Evolutionary conservation across 92 coral and sea anemone species (phyloP), one percentile per base, ranked within the genome.

Genomic region (Virgularia gustaviana): DNA sequence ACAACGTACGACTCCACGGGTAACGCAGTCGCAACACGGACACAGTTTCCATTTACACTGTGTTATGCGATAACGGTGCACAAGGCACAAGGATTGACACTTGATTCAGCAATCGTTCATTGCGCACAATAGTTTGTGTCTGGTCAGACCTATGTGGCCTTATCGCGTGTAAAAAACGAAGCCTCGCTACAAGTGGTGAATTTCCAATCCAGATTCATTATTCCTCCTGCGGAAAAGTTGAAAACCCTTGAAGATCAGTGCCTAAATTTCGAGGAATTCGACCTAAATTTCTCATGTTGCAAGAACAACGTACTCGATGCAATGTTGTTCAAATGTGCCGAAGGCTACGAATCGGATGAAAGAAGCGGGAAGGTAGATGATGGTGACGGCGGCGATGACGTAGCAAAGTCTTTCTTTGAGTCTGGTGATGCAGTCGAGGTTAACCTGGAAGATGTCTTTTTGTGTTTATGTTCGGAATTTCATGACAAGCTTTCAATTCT

Each of bases 41-140:
- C 42, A 25, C 83, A 78, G 19, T 70, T 68, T 31, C 83, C 83
- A 12, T 6, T 79, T 35, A 36, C 49, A 25, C 63, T 66, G n/a
- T 45, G 54, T 25, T 71, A 71, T 42, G 83, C 64, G 22, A 53
- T 79, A 18, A 79, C 83, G 4, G 75, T 64, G 30, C 78, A 59
- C 25, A 79, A 71, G 34, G 57, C 52, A 28, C 84, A 79, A 16
- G 81, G 88, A 1, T 58, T 78, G 19, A 84, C 81, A 19, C 52
- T 84, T 11, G 66, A 57, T n/a, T 20, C 27, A 57, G 88, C 65
- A 24, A 78, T 79, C 30, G 78, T 84, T 13, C 88, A 84, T 47
- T 73, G 84, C 41, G 55, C 88, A 5, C 45, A 43, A 12, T 78
- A 84, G 53, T 78, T 84, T 60, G 83, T 83, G 10, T 57, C 83